Base-by-base conservation (phyloP, 53 echinoderm and acorn worm species). In the Hippasteria phrygiana region DNA sequence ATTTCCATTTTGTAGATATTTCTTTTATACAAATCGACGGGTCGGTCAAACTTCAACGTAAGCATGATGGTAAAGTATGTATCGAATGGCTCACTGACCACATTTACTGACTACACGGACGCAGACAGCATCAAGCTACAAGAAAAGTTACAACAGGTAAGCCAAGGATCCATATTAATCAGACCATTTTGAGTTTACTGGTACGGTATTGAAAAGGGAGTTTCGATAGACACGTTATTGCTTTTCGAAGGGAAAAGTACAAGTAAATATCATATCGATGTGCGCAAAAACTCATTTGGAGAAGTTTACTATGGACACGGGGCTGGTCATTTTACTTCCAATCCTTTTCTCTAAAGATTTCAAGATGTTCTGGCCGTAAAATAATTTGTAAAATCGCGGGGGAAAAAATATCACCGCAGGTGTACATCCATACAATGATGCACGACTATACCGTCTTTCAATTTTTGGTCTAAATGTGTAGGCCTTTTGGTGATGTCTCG, bases 31-130 rank as follows among this genome's bases (percentile, higher is more conserved):
- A 63, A 80, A 62, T 77, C 29, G 17, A 24, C 37, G 2, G n/a
- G 42, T 10, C 20, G 16, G 29, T 41, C 38, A 14, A 64, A 80
- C 63, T 80, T 80, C 62, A 40, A 80, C 2, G 43, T 80, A 7
- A 80, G 80, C 43, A 80, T 80, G 80, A 80, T 80, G 80, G 27
- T 45, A 4, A 63, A 55, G 14, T 80, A 31, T 29, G 13, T n/a
- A 28, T 80, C 80, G 14, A 80, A 29, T 43, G 22, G 1, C 31
- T 80, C 80, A 5, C 16, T 34, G 40, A 17, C 80, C 4, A 42
- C 63, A 27, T 63, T 80, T 0, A 64, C 11, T 38, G 80, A 62
- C 36, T 62, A 20, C 13, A 16, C 41, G 24, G 42, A 12, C 14
- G 59, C 43, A 5, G 27, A 39, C 10, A 4, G 5, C 18, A 27